Evolutionary conservation across 2,797 vertebrate species (phyloP).

Genomic region (Gymnopithys bicolor): DNA sequence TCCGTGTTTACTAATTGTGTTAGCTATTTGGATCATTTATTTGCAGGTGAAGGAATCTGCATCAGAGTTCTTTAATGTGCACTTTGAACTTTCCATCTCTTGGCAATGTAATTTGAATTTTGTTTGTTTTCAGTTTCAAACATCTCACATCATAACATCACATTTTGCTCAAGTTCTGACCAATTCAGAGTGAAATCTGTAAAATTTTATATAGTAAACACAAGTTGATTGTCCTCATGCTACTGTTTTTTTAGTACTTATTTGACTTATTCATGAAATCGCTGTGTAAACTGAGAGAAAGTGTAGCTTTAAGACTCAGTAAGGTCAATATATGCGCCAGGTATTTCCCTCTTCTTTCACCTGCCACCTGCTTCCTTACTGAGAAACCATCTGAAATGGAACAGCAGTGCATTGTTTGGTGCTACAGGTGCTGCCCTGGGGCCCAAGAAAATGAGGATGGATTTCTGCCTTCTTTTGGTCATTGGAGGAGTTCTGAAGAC

Average conservation of each 20-base stretch:
- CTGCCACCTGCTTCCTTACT: not conserved
- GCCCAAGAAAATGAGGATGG: not conserved
- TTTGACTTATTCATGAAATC: not conserved
- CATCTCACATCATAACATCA: not conserved
- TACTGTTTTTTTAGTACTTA: not conserved
- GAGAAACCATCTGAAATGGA: not conserved
- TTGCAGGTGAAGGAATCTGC: not conserved
- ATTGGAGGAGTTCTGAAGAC: not conserved
- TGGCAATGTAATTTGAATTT: not conserved
- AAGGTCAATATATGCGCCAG: not conserved
- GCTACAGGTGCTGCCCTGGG: not conserved
- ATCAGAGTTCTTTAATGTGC: not conserved
- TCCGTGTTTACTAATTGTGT: not conserved
- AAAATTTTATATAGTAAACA: not conserved
- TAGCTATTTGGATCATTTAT: not conserved
- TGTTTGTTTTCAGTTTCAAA: not conserved
- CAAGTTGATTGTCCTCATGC: not conserved
- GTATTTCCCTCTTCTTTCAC: not conserved
- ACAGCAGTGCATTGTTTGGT: not conserved
- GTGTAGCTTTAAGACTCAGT: not conserved
- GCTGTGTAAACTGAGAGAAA: not conserved
- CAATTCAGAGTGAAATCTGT: not conserved
- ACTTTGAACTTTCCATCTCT: not conserved
- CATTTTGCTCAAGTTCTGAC: not conserved
- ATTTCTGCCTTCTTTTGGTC: not conserved